phyloP scores from a whole-genome alignment of 1,140 invertebrate genomes.

The Bombus ignitus region DNA sequence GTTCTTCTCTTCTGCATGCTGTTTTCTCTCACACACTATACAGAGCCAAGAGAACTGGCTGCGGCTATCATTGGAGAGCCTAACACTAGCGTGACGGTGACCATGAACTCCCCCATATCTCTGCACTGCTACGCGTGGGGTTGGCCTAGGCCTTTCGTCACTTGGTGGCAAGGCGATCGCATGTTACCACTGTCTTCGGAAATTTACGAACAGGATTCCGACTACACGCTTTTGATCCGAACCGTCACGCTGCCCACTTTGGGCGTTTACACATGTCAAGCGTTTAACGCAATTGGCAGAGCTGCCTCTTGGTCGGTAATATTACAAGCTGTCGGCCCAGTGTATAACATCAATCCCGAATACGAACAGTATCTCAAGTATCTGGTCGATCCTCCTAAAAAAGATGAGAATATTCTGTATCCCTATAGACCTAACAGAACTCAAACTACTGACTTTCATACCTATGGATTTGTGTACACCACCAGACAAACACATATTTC shows the following conservation, averaged over 20 bases:
- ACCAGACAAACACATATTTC: constrained; percentile 62
- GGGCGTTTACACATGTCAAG: constrained; percentile 93
- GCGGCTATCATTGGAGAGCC: constrained; percentile 84
- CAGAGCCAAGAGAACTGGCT: constrained; percentile 80
- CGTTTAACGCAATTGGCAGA: constrained; percentile 91
- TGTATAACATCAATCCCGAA: constrained; percentile 81
- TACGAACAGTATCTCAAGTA: constrained; percentile 84
- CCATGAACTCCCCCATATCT: constrained; percentile 87
- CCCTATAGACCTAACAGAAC: constrained; percentile 80
- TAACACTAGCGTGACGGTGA: constrained; percentile 86
- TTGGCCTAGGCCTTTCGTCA: constrained; percentile 90
- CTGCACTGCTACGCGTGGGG: constrained; percentile 93
- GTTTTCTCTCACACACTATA: constrained; percentile 58
- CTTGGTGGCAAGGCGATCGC: constrained; percentile 92
- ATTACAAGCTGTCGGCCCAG: constrained; percentile 87
- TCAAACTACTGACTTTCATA: constrained; percentile 71
- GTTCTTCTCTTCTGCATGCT: constrained; percentile 44
- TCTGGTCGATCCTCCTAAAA: constrained; percentile 82
- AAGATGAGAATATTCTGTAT: constrained; percentile 76
- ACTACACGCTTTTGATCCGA: constrained; percentile 89
- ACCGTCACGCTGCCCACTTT: constrained; percentile 87
- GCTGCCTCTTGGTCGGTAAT: constrained; percentile 89
- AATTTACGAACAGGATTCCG: constrained; percentile 88
- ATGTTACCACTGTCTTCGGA: constrained; percentile 88
- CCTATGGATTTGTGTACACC: constrained; percentile 67